Conservation (phyloP, 2,888 invertebrate genomes). For the Scrobipalpa atriplicella region DNA sequence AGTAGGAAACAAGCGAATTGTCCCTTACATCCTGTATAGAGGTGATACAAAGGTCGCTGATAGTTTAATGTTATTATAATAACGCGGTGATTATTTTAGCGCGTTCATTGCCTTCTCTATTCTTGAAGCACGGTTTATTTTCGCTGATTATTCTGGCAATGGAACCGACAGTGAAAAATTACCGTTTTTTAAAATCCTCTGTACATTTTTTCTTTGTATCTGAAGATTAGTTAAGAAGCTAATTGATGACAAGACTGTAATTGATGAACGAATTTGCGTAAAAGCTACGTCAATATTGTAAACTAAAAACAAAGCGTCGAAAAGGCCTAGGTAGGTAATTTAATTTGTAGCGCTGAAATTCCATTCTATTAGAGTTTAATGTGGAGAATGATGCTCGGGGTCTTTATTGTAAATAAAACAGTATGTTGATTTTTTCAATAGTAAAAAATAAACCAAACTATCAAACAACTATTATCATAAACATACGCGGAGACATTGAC, state of each 20-base stretch:
- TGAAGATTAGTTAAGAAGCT: constrained; percentile 38
- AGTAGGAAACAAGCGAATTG: too few species aligned
- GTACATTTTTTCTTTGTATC: not conserved
- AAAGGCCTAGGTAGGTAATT: not conserved
- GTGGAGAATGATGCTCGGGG: too few species aligned
- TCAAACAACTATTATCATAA: not conserved
- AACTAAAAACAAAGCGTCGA: not conserved
- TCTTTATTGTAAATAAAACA: too few species aligned
- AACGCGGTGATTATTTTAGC: constrained; percentile 30
- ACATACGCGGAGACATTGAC: not conserved
- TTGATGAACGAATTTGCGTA: constrained; percentile 42
- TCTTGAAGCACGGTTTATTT: constrained; percentile 51
- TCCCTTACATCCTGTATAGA: not conserved
- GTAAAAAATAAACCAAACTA: not conserved
- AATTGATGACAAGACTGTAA: constrained; percentile 51
- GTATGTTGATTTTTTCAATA: too few species aligned
- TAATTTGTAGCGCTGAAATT: not conserved
- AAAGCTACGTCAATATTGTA: constrained; percentile 10
- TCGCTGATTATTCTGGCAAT: constrained; percentile 48
- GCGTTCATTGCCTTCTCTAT: constrained; percentile 35
- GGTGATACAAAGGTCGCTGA: constrained; percentile 27
- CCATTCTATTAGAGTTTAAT: too few species aligned
- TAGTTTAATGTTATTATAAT: constrained; percentile 36
- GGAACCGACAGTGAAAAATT: constrained; percentile 51
- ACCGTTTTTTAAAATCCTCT: constrained; percentile 35